These are phyloP conservation scores for Rissa tridactyla DNA, from an alignment of 2,113 vertebrate genomes.

Conservation along the genomic window DNA sequence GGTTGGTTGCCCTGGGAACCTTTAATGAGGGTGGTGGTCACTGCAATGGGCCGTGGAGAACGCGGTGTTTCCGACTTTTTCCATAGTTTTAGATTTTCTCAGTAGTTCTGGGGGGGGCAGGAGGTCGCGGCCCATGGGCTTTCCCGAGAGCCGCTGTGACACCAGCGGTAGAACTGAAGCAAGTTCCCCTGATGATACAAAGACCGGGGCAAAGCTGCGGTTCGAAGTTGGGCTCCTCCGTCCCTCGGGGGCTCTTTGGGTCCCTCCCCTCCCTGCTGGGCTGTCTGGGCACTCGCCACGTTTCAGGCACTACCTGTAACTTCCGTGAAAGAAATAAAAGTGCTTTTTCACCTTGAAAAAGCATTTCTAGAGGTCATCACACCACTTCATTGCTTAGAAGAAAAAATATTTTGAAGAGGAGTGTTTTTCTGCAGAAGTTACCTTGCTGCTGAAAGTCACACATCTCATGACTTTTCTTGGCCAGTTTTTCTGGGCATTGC, in stretches of 20 bases:
- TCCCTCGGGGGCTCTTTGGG: neutral
- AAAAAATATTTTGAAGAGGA: neutral
- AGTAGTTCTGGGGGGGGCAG: neutral
- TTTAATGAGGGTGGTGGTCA: fast-evolving
- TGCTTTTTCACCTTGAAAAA: fast-evolving
- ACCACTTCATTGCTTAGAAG: neutral
- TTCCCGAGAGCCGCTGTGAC: neutral
- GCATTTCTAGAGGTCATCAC: neutral
- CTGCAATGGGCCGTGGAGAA: fast-evolving
- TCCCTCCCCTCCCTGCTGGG: neutral
- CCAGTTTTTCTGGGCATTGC: neutral
- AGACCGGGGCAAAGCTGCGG: too few species aligned
- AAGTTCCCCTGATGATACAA: too few species aligned
- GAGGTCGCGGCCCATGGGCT: neutral
- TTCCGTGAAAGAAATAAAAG: too few species aligned
- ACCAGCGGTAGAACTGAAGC: neutral
- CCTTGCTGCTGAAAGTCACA: neutral
- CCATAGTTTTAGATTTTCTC: neutral
- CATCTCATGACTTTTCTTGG: neutral
- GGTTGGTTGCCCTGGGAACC: neutral
- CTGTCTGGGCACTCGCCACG: fast-evolving
- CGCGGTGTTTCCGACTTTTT: fast-evolving
- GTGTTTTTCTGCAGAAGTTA: neutral
- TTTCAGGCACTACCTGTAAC: neutral
- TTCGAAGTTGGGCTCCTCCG: fast-evolving